Conservation (phyloP, 2,113 vertebrate genomes). For the Dicaeum eximium region DNA sequence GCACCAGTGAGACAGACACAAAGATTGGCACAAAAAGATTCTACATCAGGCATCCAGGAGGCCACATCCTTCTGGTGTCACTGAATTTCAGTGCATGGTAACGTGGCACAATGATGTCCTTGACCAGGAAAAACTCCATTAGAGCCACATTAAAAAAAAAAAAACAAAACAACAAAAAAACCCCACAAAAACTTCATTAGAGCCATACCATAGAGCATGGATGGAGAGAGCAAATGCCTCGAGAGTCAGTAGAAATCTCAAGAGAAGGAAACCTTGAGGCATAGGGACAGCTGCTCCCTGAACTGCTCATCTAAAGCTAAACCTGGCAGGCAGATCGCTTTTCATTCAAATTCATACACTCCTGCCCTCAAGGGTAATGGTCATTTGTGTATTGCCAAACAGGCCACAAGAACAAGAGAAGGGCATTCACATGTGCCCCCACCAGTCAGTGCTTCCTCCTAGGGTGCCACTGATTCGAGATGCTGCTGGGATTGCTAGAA, state of each 20-base stretch:
- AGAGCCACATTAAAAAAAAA: not conserved
- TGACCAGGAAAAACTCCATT: not conserved
- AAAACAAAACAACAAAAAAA: no score
- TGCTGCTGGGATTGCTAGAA: not conserved
- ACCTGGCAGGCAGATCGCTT: not conserved
- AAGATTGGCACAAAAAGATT: not conserved
- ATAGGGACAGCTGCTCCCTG: not conserved
- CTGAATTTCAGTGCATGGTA: not conserved
- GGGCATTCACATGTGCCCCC: fast-evolving
- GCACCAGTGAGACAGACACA: fast-evolving
- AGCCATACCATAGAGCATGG: not conserved
- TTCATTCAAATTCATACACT: not conserved
- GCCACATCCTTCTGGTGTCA: not conserved
- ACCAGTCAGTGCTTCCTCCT: not conserved
- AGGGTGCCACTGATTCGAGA: not conserved
- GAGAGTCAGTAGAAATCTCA: not conserved
- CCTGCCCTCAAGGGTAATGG: not conserved
- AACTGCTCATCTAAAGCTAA: not conserved
- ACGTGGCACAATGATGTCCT: not conserved
- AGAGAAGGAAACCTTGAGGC: not conserved
- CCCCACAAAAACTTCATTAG: not conserved
- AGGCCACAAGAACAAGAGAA: fast-evolving
- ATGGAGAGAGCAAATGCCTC: not conserved
- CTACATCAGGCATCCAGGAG: not conserved
- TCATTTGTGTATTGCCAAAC: not conserved